Conservation (phyloP, 2,113 vertebrate species). For the Epinephelus moara region DNA sequence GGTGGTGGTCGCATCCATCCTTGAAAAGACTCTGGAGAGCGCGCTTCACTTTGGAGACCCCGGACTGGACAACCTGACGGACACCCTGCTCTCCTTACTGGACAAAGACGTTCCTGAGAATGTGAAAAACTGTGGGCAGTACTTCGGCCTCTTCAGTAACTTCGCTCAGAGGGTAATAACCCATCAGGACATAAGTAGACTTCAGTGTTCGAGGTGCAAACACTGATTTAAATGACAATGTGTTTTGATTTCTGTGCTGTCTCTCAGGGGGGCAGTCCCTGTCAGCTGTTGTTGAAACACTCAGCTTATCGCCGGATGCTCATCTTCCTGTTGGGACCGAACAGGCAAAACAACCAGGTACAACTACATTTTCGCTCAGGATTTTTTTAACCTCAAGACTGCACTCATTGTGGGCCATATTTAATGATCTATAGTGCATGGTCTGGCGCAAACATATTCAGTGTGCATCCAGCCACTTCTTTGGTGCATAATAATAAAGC, state of each 20-base stretch:
- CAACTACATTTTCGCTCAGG: background rate
- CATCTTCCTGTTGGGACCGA: conserved; percentile 93
- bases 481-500: no score
- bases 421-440: no score
- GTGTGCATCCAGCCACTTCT: no score
- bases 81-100: conserved; percentile 93
- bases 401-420: no score
- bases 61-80: conserved; percentile 89
- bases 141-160: conserved; percentile 97
- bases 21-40: conserved; percentile 97
- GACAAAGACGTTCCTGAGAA: conserved; percentile 99
- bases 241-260: background rate
- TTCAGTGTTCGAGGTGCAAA: background rate
- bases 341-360: conserved; percentile 94
- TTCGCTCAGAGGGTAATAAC: conserved; percentile 94
- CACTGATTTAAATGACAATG: background rate
- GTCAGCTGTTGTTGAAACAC: conserved; percentile 92
- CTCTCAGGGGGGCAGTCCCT: conserved; percentile 89
- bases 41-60: conserved; percentile 94
- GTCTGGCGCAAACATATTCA: no score
- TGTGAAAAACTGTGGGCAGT: conserved; percentile 98
- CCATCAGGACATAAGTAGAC: background rate
- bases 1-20: conserved; percentile 93
- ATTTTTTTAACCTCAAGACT: no score
- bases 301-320: conserved; percentile 94